Percentiles rank a stretch among this genome's conserved stretches.
Conservation (phyloP, 2,113 vertebrate species). For the Columbina picui region DNA sequence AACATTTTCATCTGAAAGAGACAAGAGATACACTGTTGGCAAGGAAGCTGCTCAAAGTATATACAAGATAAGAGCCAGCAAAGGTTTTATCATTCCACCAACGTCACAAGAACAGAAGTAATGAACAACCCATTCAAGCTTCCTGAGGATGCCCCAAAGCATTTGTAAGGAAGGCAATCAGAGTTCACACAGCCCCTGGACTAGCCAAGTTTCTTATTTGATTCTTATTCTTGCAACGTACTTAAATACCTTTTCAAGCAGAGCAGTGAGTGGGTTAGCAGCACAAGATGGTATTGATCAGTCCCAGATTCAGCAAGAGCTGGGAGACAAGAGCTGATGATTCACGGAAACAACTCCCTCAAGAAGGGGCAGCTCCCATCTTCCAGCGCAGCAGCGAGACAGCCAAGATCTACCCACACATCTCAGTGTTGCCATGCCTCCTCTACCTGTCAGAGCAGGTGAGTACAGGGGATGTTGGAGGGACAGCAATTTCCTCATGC, state of each 20-base stretch:
- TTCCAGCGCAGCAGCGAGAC: not conserved
- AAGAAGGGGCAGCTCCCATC: not conserved
- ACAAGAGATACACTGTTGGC: not conserved
- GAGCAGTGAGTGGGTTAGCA: not conserved
- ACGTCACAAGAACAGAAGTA: rapidly evolving
- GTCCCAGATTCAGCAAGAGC: not conserved
- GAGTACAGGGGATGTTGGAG: not conserved
- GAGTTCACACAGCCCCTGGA: not conserved
- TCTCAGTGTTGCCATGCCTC: not conserved
- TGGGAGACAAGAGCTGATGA: not conserved
- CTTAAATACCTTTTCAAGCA: not conserved
- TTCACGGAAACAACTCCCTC: not conserved
- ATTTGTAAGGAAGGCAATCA: not conserved
- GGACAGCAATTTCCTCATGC: not conserved
- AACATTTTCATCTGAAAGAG: not conserved
- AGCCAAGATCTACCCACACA: not conserved
- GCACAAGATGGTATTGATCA: rapidly evolving
- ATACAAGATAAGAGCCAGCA: not conserved
- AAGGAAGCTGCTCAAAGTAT: not conserved
- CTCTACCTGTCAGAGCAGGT: not conserved
- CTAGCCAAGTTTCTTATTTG: not conserved
- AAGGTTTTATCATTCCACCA: not conserved
- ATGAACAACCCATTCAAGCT: not conserved
- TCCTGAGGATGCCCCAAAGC: not conserved
- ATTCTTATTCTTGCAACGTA: not conserved